Percentiles rank a stretch among this genome's conserved stretches.
These are phyloP conservation scores for Sebastes iracundus DNA, from an alignment of 2,797 vertebrate genomes.

Conservation along the genomic window DNA sequence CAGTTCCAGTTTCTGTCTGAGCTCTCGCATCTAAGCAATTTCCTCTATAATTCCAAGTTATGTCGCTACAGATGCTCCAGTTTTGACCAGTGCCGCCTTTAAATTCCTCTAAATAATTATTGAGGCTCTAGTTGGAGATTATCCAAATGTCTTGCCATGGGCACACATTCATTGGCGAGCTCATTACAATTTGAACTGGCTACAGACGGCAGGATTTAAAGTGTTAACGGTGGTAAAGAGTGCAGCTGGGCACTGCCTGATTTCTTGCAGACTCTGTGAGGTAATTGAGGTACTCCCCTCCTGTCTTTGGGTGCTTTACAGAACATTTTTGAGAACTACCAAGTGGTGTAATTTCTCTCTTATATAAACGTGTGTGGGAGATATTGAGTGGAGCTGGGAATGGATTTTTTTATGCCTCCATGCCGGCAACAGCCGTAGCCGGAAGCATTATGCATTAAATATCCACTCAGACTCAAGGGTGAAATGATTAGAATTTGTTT, in stretches of 20 bases:
- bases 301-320: constrained; percentile 5
- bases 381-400: background rate
- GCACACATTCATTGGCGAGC: background rate
- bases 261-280: constrained; percentile 33
- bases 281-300: constrained; percentile 11
- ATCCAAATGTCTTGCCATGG: constrained; percentile 22
- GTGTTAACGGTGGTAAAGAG: constrained; percentile 31
- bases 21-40: background rate
- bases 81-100: background rate
- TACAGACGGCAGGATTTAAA: constrained; percentile 32
- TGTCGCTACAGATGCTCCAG: background rate
- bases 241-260: constrained; percentile 27
- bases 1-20: background rate
- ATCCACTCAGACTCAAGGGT: too few species aligned
- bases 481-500: too few species aligned
- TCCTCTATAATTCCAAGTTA: background rate
- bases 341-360: constrained; percentile 5
- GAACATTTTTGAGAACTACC: constrained; percentile 17
- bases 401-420: background rate
- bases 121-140: constrained; percentile 1
- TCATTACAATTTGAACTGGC: constrained; percentile 26
- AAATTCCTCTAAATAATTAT: constrained; percentile 12
- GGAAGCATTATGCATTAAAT: too few species aligned
- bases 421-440: too few species aligned
- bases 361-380: background rate